A percentile compares a stretch with the other conserved stretches of the same genome.
Conservation (phyloP, 2,888 invertebrate species). For the Oxyteleia sp. region DNA sequence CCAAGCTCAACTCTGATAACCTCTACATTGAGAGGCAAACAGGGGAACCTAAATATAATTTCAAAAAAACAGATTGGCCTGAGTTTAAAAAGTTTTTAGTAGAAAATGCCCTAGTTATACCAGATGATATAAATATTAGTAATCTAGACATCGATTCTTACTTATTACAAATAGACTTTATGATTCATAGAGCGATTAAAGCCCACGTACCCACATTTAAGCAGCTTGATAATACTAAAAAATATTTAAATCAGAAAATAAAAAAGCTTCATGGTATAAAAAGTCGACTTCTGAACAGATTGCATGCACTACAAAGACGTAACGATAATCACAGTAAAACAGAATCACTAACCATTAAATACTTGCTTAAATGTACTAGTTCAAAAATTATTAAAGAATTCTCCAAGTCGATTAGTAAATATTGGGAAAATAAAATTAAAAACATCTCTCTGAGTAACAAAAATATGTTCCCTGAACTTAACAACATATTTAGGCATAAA, state of each 20-base stretch:
- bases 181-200: not conserved
- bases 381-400: slow-evolving; percentile 6
- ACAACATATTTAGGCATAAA: too few relatives aligned
- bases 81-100: not conserved
- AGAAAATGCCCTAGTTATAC: not conserved
- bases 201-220: not conserved
- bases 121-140: slow-evolving; percentile 9
- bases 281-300: not conserved
- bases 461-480: too few relatives aligned
- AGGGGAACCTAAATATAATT: not conserved
- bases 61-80: not conserved
- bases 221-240: not conserved
- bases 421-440: too few relatives aligned
- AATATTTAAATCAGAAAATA: slow-evolving; percentile 6
- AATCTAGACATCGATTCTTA: too few relatives aligned
- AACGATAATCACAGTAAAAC: not conserved
- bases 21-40: too few relatives aligned
- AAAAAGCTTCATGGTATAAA: slow-evolving; percentile 13
- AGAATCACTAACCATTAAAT: not conserved
- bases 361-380: not conserved
- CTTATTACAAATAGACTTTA: too few relatives aligned
- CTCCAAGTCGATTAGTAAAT: not conserved
- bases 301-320: not conserved
- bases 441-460: too few relatives aligned
- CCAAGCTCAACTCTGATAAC: not conserved